These are phyloP conservation scores for Troides aeacus DNA, from an alignment of 2,888 invertebrate species.

Conservation along the genomic window DNA sequence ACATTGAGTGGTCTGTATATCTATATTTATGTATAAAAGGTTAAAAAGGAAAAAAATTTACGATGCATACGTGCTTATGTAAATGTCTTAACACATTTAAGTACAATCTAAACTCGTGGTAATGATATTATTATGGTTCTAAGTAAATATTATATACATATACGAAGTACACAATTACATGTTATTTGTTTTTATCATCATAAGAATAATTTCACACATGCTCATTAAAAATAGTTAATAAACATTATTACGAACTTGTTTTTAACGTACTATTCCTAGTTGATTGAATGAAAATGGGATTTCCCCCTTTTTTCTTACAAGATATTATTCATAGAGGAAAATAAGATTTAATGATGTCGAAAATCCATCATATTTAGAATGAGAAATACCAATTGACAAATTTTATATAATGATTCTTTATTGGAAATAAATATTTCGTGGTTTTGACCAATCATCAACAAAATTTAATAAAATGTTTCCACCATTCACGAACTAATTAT, in stretches of 20 bases:
- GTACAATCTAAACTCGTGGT: background rate
- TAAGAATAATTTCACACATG: background rate
- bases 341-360: background rate
- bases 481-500: background rate
- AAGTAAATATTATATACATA: background rate
- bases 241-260: too few species aligned
- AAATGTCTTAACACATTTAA: too few species aligned
- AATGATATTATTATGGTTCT: background rate
- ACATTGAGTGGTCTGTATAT: too few species aligned
- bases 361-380: background rate
- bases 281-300: too few species aligned
- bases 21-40: too few species aligned
- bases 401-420: background rate
- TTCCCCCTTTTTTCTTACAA: background rate
- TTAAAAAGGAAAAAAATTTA: too few species aligned
- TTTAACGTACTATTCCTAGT: too few species aligned
- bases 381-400: background rate
- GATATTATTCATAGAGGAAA: too few species aligned
- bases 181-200: slow-evolving; percentile 2
- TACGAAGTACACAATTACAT: background rate
- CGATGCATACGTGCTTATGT: too few species aligned
- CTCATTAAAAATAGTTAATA: too few species aligned
- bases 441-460: background rate
- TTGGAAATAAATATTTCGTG: background rate
- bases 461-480: background rate